Evolutionary conservation across 2,888 invertebrate species (phyloP).

Genomic region (Erebia ligea): DNA sequence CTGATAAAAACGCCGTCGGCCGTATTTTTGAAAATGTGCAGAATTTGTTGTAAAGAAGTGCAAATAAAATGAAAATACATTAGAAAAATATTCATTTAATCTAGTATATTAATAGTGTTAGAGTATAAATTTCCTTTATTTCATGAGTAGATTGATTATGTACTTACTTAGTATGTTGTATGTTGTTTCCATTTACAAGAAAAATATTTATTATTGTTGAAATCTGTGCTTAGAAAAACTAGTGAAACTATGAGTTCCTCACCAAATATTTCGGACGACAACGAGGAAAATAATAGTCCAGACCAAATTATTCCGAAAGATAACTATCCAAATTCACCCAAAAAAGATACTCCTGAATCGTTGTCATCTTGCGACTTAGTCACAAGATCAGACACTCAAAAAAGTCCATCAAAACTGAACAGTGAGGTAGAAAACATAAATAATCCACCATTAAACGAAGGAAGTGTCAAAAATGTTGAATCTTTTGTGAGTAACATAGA

Average conservation of each 20-base stretch:
- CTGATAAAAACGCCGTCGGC: too few species aligned
- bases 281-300: not conserved
- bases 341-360: not conserved
- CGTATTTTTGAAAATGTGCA: too few species aligned
- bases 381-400: not conserved
- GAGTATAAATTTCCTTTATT: too few species aligned
- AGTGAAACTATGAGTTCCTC: slow-evolving; percentile 16
- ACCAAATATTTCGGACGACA: not conserved
- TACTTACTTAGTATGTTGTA: not conserved
- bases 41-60: too few species aligned
- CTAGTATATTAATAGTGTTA: too few species aligned
- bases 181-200: not conserved
- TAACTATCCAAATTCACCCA: not conserved
- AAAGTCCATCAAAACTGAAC: not conserved
- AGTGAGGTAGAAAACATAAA: slow-evolving; percentile 1
- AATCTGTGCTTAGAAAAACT: not conserved
- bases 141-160: too few species aligned
- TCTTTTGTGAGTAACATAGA: slow-evolving; percentile 1
- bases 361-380: not conserved
- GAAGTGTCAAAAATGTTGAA: not conserved
- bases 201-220: not conserved
- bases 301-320: not conserved
- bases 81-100: too few species aligned
- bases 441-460: not conserved
- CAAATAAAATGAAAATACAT: too few species aligned